Evolutionary conservation across 92 coral and sea anemone genomes (phyloP), one percentile per base, ranked within the genome.

Genomic region (Metridium senile): DNA sequence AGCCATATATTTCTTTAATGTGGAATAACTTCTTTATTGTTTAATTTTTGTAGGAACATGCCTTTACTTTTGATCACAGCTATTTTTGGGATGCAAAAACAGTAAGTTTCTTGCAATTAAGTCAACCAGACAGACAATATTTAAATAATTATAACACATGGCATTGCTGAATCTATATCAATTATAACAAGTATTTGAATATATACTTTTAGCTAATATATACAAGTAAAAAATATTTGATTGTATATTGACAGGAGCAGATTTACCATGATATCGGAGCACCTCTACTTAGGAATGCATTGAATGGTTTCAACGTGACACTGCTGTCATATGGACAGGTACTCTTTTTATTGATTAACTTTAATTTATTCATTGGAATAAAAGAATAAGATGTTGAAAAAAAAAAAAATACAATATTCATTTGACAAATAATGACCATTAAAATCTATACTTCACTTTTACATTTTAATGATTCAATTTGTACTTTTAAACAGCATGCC

Each of bases 41-140:
- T n/a, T n/a, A n/a, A n/a, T n/a, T n/a, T n/a, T n/a, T n/a, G n/a
- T 71, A 95, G 99, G 99, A 95, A 71, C 91, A 95, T 52, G 81
- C 91, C 11, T 95, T 95, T 59, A 89, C 82, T 43, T 85, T 95
- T 82, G 97, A 92, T 74, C 90, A 95, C 82, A 95, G 97, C 34
- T 95, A 91, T 81, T 95, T 95, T 74, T 95, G 99, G 99, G 99
- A 95, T 73, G 86, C 92, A 4, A 95, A 95, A 74, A 89, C 97
- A 39, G 99, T 95, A 76, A 95, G 99, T 87, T 1, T 35, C 11
- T n/a, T n/a, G n/a, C n/a, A n/a, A n/a, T n/a, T n/a, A n/a, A n/a
- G n/a, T n/a, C n/a, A n/a, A n/a, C n/a, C n/a, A n/a, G n/a, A n/a
- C n/a, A n/a, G n/a, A n/a, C n/a, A n/a, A n/a, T n/a, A n/a, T n/a